Percentiles rank a stretch among this genome's conserved stretches.
Evolutionary conservation across 23 tunicate species (phyloP).

Genomic region (Trididemnum nubilum): DNA sequence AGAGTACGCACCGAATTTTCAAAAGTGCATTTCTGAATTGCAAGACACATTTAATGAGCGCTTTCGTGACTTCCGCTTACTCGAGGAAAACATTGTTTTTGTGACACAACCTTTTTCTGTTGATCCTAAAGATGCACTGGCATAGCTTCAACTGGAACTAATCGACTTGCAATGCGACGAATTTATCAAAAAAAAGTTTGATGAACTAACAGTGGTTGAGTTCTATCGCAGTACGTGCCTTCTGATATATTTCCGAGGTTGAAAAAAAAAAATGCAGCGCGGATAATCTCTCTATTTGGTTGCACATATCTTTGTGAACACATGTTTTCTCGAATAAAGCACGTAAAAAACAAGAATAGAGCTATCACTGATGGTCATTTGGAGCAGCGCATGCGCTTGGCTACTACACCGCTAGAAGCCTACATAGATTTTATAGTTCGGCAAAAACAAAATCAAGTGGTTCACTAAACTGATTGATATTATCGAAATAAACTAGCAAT

Average conservation of each 20-base stretch:
- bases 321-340: background rate
- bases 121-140: background rate
- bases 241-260: background rate
- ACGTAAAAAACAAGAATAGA: slow-evolving; percentile 6
- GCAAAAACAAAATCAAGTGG: slow-evolving; percentile 4
- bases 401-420: background rate
- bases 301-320: slow-evolving; percentile 1
- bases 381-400: slow-evolving; percentile 12
- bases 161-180: slow-evolving; percentile 16
- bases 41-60: slow-evolving; percentile 22
- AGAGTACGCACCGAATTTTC: slow-evolving; percentile 17
- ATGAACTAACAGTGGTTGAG: background rate
- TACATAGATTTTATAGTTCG: background rate
- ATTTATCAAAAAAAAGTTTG: slow-evolving; percentile 12
- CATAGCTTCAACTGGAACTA: slow-evolving; percentile 23
- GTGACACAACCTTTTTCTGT: background rate
- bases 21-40: slow-evolving; percentile 8
- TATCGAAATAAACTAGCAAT: no score
- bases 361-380: slow-evolving; percentile 20
- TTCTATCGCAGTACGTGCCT: slow-evolving; percentile 1
- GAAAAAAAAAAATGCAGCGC: slow-evolving; percentile 9
- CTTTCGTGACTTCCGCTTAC: slow-evolving; percentile 10
- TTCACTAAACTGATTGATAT: background rate
- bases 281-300: slow-evolving; percentile 15
- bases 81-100: background rate